Percentiles rank a stretch among this genome's conserved stretches.
Conservation (phyloP, 2,797 vertebrate species). For the Scolopax rusticola region DNA sequence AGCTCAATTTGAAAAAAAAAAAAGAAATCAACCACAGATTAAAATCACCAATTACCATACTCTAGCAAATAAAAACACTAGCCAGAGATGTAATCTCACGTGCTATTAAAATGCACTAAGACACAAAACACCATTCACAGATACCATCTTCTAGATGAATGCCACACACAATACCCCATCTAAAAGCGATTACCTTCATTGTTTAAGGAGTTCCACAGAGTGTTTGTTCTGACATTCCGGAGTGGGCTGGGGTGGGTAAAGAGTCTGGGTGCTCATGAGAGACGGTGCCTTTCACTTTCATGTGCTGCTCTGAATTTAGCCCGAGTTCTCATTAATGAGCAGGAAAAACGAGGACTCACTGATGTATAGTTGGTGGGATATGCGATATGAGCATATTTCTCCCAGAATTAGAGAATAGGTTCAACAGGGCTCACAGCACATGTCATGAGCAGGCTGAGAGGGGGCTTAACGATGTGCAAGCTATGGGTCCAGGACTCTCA, state of each 20-base stretch:
- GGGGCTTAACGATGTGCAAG: rapidly evolving
- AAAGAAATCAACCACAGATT: not conserved
- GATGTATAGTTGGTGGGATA: not conserved
- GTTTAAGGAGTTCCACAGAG: not conserved
- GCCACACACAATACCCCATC: constrained; percentile 38
- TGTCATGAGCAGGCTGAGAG: not conserved
- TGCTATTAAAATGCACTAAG: not conserved
- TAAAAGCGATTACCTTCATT: constrained; percentile 16
- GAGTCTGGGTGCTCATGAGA: not conserved
- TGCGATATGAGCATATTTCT: rapidly evolving
- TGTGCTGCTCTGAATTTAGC: not conserved
- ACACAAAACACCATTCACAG: not conserved
- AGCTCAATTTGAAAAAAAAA: not conserved
- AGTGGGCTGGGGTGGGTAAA: not conserved
- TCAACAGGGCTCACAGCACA: rapidly evolving
- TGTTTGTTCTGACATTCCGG: constrained; percentile 13
- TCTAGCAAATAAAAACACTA: constrained; percentile 37
- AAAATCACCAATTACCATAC: constrained; percentile 21
- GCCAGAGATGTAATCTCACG: constrained; percentile 34
- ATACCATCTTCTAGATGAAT: constrained; percentile 45
- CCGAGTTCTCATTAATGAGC: not conserved
- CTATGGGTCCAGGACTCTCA: not conserved
- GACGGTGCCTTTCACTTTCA: not conserved
- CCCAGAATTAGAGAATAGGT: not conserved
- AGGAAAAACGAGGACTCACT: not conserved